Base-by-base conservation (phyloP, 1,140 invertebrate species). In the Thaumatotibia leucotreta region DNA sequence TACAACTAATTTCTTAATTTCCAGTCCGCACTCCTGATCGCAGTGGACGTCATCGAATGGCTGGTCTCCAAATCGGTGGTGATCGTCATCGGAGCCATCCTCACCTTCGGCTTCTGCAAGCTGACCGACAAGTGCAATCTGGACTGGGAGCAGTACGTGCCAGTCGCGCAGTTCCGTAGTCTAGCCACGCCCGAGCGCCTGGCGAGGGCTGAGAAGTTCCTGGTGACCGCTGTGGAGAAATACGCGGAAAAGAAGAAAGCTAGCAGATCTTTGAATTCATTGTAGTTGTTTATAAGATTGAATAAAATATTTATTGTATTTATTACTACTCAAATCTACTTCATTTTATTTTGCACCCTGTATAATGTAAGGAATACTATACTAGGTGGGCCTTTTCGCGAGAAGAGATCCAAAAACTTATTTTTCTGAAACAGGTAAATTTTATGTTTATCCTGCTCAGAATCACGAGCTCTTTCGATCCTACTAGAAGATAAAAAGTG, bases 71-170 rank as follows among this genome's bases (percentile, higher is more conserved):
- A 72, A n/a, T 22, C 52, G 9, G 8, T 61, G 1, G 14, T 72
- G 17, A 62, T 72, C 8, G 52, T 33, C 3, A n/a, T 72, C 0
- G 67, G 70, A 17, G 52, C 33, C 1, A 17, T 69, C 5, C 24
- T 33, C 1, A 45, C 65, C 6, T 10, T 72, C 3, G 70, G 64
- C 4, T 66, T 72, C 14, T 72, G 70, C 54, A 72, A 72, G 20
- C 10, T 69, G 35, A 72, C 67, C 9, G 66, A 62, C 23, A 69
- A 66, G 52, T 72, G 70, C 39, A 17, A 23, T 31, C 29, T 67
- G 45, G 22, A 64, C 24, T 58, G 64, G 9, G 63, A 64, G 14
- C 23, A 52, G 3, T 64, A 70, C 33, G 24, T 66, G 10, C 61
- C 62, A 31, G 33, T 71, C 0, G 52, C 31, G 5, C 63, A 67